A percentile compares a stretch with the other conserved stretches of the same genome.
phyloP scores from a whole-genome alignment of 53 echinoderm and acorn worm genomes.

The Pentamera pediparva region DNA sequence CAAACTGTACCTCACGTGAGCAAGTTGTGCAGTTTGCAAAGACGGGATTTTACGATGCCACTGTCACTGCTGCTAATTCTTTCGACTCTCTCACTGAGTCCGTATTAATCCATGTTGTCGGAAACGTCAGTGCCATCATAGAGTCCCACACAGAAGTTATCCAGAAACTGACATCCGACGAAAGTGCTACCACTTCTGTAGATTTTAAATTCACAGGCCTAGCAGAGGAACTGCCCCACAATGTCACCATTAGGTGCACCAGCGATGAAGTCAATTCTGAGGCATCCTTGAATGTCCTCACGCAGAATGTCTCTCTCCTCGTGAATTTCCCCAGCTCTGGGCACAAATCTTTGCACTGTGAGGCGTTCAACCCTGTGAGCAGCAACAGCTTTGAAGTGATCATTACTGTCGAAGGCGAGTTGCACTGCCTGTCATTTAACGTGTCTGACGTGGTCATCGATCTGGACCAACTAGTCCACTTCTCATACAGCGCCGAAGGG shows the following conservation, averaged over 20 bases:
- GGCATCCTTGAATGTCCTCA: no score
- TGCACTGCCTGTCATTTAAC: no score
- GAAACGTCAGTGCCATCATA: neutral
- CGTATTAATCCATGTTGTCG: neutral
- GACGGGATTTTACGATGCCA: neutral
- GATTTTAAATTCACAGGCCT: neutral
- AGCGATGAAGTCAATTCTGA: no score
- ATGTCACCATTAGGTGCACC: neutral
- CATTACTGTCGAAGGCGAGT: no score
- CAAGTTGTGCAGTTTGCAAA: neutral
- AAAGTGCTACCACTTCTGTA: neutral
- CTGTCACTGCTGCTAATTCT: neutral
- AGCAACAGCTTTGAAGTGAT: no score
- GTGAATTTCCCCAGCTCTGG: no score
- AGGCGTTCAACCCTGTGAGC: no score
- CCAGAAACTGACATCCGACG: neutral
- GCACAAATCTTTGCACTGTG: no score
- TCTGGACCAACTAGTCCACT: no score
- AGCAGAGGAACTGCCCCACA: neutral
- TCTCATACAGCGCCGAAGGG: no score
- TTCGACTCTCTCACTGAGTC: neutral
- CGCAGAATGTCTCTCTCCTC: no score
- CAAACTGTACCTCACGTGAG: constrained; percentile 13
- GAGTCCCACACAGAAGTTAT: neutral
- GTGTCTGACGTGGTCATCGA: no score